phyloP scores from a whole-genome alignment of 35 echinoderm and acorn worm species.

The Apostichopus japonicus region DNA sequence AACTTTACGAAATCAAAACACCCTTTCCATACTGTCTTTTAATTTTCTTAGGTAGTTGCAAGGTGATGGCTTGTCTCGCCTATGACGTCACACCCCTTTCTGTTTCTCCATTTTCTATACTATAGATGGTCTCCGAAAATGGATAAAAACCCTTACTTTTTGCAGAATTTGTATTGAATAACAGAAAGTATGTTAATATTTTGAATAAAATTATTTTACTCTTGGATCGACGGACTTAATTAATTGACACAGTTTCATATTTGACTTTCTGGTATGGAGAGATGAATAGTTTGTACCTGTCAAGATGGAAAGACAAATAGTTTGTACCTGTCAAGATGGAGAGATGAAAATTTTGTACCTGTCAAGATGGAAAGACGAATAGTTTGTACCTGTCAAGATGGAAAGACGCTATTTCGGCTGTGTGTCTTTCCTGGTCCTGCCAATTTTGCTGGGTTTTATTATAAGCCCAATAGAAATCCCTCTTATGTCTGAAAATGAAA shows the following conservation, averaged over 20 bases:
- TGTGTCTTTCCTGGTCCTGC: slow-evolving; percentile 86
- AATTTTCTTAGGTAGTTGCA: too few relatives aligned
- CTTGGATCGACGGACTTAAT: background rate
- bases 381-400: slow-evolving; percentile 81
- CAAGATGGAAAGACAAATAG: background rate
- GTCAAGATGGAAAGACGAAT: background rate
- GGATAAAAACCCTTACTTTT: too few relatives aligned
- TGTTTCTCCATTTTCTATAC: too few relatives aligned
- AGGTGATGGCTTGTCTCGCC: too few relatives aligned
- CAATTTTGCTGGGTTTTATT: slow-evolving; percentile 69
- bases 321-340: slow-evolving; percentile 80
- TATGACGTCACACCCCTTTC: too few relatives aligned
- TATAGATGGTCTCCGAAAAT: too few relatives aligned
- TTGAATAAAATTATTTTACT: background rate
- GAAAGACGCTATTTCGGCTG: slow-evolving; percentile 87
- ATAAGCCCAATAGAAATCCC: slow-evolving; percentile 47
- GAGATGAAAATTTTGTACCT: background rate
- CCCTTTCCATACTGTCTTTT: too few relatives aligned
- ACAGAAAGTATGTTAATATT: too few relatives aligned
- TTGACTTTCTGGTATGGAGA: background rate
- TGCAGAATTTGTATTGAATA: too few relatives aligned
- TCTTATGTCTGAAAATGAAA: background rate
- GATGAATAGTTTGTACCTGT: background rate
- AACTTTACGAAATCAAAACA: too few relatives aligned
- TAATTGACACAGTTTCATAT: background rate